Percentiles rank a stretch among this genome's conserved stretches.
Evolutionary conservation across 2,797 vertebrate species (phyloP).

Genomic region (Intellagama lesueurii): DNA sequence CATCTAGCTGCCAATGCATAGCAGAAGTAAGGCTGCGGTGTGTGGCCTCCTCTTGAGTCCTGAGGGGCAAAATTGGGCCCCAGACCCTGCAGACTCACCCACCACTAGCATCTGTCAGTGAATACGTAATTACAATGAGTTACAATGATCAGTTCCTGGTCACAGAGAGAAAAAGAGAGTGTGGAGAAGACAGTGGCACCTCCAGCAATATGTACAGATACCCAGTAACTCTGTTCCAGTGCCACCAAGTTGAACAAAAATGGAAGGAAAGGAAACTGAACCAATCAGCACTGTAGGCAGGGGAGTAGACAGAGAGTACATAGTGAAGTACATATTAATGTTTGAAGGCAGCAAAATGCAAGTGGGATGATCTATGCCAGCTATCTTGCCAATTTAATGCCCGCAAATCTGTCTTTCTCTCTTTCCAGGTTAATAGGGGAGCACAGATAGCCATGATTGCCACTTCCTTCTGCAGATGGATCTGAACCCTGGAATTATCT

Average conservation of each 20-base stretch:
- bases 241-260: neutral
- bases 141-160: neutral
- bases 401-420: neutral
- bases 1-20: too few species aligned
- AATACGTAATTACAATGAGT: neutral
- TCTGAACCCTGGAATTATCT: neutral
- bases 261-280: neutral
- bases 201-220: neutral
- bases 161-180: neutral
- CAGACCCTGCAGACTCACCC: too few species aligned
- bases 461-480: neutral
- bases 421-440: neutral
- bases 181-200: neutral
- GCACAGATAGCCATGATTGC: neutral
- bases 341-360: neutral
- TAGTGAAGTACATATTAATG: too few species aligned
- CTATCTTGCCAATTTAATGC: neutral
- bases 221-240: neutral
- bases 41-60: too few species aligned
- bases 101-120: neutral
- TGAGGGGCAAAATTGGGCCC: too few species aligned
- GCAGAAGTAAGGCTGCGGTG: too few species aligned
- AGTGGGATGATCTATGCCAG: neutral
- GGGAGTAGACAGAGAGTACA: neutral
- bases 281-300: neutral